These are phyloP conservation scores for Cinara cedri DNA, from an alignment of 2,888 invertebrate genomes.

Conservation along the genomic window DNA sequence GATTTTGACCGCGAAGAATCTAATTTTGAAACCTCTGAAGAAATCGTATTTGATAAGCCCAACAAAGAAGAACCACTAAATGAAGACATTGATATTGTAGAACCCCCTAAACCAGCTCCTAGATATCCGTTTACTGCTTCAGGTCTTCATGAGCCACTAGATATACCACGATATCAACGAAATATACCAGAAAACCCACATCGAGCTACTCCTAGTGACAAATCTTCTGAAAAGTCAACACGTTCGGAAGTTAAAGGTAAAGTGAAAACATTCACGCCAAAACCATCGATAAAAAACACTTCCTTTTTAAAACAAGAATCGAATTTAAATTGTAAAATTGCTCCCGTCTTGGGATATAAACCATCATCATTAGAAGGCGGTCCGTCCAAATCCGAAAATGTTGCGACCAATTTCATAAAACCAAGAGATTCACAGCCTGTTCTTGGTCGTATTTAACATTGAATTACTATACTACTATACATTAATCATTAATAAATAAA, in stretches of 20 bases:
- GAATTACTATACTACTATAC: neutral
- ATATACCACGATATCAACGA: conserved; percentile 77
- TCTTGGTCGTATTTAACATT: neutral
- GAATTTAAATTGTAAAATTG: conserved; percentile 23
- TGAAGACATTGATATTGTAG: neutral
- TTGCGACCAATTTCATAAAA: neutral
- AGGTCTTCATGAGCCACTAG: conserved; percentile 72
- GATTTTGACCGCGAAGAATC: conserved; percentile 41
- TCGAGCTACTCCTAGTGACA: conserved; percentile 3
- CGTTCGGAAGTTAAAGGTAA: conserved; percentile 1
- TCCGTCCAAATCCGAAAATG: neutral
- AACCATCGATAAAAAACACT: conserved; percentile 19
- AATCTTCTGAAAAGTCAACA: neutral
- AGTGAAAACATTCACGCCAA: neutral
- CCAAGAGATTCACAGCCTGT: too few species aligned
- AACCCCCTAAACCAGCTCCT: neutral
- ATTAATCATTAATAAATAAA: too few species aligned
- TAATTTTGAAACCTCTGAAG: conserved; percentile 1
- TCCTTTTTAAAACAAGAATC: conserved; percentile 43
- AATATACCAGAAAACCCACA: conserved; percentile 59
- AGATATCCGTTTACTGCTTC: conserved; percentile 56
- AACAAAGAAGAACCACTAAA: neutral
- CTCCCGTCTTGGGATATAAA: conserved; percentile 45
- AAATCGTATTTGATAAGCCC: conserved; percentile 23
- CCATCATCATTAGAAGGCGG: conserved; percentile 43